Evolutionary conservation across 2,113 vertebrate genomes (phyloP).

Genomic region (Tetrax tetrax): DNA sequence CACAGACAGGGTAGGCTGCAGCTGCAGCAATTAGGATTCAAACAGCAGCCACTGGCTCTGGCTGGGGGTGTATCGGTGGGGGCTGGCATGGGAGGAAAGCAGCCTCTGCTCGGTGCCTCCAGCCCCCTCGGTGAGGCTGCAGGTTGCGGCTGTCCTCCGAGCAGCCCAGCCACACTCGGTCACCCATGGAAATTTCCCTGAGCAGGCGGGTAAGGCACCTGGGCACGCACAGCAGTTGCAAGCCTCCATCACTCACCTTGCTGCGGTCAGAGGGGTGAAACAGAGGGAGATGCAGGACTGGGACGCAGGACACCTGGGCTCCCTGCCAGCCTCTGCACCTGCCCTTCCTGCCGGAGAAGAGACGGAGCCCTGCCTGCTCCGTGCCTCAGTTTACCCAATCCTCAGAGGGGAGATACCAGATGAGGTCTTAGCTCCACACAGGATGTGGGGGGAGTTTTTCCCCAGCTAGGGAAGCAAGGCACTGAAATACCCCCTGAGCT

Average conservation of each 20-base stretch:
- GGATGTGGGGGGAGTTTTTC: neutral
- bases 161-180: fast-evolving
- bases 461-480: neutral
- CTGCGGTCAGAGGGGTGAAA: conserved; percentile 45
- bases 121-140: fast-evolving
- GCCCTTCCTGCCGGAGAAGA: conserved; percentile 33
- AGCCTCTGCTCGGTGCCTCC: neutral
- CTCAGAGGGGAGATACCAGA: neutral
- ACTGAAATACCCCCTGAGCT: neutral
- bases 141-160: neutral
- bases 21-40: neutral
- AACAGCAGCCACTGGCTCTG: neutral
- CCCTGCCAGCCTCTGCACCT: neutral
- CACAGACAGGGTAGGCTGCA: neutral
- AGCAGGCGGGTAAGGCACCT: neutral
- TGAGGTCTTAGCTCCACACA: neutral
- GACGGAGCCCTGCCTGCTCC: neutral
- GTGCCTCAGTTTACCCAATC: conserved; percentile 11
- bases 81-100: neutral
- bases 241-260: neutral
- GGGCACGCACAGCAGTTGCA: neutral
- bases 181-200: conserved; percentile 45
- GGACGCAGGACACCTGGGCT: neutral
- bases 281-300: neutral
- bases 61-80: neutral